phyloP scores from a whole-genome alignment of 1,140 invertebrate species.

The Centruroides vittatus region DNA sequence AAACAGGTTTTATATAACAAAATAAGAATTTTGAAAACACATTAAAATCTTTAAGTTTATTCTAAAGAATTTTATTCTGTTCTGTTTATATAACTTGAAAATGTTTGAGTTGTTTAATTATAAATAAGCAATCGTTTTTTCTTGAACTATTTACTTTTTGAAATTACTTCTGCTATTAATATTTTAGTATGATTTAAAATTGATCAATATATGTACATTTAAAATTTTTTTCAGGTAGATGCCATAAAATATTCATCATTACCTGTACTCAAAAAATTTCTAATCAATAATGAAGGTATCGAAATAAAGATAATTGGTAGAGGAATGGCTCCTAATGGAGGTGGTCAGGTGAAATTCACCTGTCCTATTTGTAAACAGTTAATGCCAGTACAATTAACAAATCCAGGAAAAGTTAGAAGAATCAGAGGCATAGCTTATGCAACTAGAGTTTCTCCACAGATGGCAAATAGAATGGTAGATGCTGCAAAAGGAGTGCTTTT shows the following conservation, averaged over 20 bases:
- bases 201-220: neutral
- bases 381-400: conserved; percentile 42
- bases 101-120: no score
- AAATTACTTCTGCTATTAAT: neutral
- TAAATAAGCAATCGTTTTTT: no score
- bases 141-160: no score
- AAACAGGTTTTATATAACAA: no score
- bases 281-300: conserved; percentile 74
- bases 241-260: conserved; percentile 62
- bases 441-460: conserved; percentile 73
- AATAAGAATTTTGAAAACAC: no score
- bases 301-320: conserved; percentile 70
- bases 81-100: no score
- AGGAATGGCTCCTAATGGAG: conserved; percentile 71
- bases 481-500: conserved; percentile 77
- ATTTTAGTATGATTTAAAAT: neutral
- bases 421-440: conserved; percentile 80
- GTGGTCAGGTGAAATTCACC: conserved; percentile 75
- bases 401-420: conserved; percentile 84
- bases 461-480: conserved; percentile 83
- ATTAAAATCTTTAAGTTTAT: no score
- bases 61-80: no score
- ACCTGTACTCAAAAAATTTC: conserved; percentile 64
- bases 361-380: conserved; percentile 61
- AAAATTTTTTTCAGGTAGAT: conserved; percentile 44